These are phyloP conservation scores for Latrodectus elegans DNA, from an alignment of 2,888 invertebrate species.

Conservation along the genomic window DNA sequence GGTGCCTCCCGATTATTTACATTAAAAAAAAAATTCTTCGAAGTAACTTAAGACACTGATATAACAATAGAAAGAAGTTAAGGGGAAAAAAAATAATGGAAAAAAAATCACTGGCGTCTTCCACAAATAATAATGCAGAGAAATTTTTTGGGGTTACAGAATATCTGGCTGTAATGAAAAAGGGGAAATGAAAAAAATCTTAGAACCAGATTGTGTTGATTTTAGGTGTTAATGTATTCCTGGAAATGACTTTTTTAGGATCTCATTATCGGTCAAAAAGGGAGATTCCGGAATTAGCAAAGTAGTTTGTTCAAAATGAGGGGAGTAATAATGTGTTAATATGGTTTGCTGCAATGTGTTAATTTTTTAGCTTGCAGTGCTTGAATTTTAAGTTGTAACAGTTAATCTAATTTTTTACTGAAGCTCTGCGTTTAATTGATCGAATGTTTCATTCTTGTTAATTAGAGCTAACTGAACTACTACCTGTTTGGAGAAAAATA, in stretches of 20 bases:
- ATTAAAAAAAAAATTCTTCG: slow-evolving; percentile 47
- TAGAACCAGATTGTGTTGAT: slow-evolving; percentile 56
- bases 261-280: slow-evolving; percentile 47
- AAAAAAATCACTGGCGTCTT: slow-evolving; percentile 15
- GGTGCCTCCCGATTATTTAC: slow-evolving; percentile 49
- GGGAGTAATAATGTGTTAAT: slow-evolving; percentile 40
- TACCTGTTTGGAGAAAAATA: too few species aligned
- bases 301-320: slow-evolving; percentile 24
- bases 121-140: slow-evolving; percentile 55
- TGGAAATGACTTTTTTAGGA: slow-evolving; percentile 41
- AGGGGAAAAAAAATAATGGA: slow-evolving; percentile 19
- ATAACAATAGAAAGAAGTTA: slow-evolving; percentile 56
- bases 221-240: slow-evolving; percentile 64
- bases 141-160: slow-evolving; percentile 42
- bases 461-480: too few species aligned
- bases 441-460: too few species aligned
- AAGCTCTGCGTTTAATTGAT: too few species aligned
- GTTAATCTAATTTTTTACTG: too few species aligned
- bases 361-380: slow-evolving; percentile 4
- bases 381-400: too few species aligned
- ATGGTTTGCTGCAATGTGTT: slow-evolving; percentile 8
- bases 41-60: slow-evolving; percentile 64
- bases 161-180: slow-evolving; percentile 24
- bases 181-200: slow-evolving; percentile 10
- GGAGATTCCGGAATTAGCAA: slow-evolving; percentile 27